phyloP scores from a whole-genome alignment of 23 tunicate species.

The Oikopleura dioica region DNA sequence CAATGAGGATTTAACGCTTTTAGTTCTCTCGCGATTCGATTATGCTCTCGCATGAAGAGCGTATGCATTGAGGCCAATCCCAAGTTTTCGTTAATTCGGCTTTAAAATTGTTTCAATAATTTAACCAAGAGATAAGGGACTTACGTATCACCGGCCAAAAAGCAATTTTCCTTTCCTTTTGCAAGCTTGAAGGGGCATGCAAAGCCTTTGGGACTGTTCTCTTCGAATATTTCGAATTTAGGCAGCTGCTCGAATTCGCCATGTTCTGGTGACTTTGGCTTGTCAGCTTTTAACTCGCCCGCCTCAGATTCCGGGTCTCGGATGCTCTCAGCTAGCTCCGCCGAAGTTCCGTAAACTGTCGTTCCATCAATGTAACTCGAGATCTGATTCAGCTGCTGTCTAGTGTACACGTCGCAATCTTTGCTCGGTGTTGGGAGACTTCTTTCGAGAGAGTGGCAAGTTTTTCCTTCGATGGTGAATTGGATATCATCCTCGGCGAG shows the following conservation, averaged over 20 bases:
- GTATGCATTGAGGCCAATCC: slow-evolving; percentile 31
- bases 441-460: slow-evolving; percentile 25
- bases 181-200: neutral
- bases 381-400: slow-evolving; percentile 38
- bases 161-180: neutral
- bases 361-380: slow-evolving; percentile 40
- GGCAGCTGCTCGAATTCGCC: neutral
- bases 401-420: neutral
- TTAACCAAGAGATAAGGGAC: no score
- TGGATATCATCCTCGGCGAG: slow-evolving; percentile 36
- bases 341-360: slow-evolving; percentile 37
- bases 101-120: no score
- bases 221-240: neutral
- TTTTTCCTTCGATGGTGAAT: slow-evolving; percentile 18
- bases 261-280: neutral
- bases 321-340: slow-evolving; percentile 19
- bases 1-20: slow-evolving; percentile 30
- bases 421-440: slow-evolving; percentile 26
- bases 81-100: slow-evolving; percentile 46
- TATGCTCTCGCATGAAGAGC: slow-evolving; percentile 35
- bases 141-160: slow-evolving; percentile 26
- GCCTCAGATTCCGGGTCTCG: slow-evolving; percentile 20
- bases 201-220: neutral
- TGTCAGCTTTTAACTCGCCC: neutral
- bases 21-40: slow-evolving; percentile 30